phyloP scores from a whole-genome alignment of 2,113 vertebrate species.

The Onychostoma macrolepis region DNA sequence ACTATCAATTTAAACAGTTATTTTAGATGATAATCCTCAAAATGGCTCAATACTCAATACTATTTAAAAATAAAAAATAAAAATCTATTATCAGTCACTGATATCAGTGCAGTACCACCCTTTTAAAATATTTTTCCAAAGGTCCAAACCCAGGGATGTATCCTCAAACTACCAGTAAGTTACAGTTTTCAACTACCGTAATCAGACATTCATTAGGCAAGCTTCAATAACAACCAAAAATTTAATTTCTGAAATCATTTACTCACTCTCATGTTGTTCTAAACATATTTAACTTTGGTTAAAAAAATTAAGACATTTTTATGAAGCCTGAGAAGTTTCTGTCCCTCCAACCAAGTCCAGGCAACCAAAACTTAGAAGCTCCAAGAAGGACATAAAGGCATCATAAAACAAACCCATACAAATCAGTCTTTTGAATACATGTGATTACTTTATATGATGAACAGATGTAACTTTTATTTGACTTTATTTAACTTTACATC shows the following conservation, averaged over 20 bases:
- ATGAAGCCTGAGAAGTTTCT: too few relatives aligned
- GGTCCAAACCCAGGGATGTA: constrained; percentile 19
- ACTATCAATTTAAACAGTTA: not conserved
- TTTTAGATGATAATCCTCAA: not conserved
- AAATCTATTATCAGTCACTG: not conserved
- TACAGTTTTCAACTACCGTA: too few relatives aligned
- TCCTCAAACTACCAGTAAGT: constrained; percentile 8
- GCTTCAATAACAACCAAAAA: not conserved
- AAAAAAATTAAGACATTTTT: too few relatives aligned
- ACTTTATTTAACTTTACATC: too few relatives aligned
- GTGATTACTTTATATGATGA: too few relatives aligned
- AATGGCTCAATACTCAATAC: not conserved
- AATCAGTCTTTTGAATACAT: too few relatives aligned
- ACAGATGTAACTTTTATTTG: too few relatives aligned
- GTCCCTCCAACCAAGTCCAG: not conserved
- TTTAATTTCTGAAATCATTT: too few relatives aligned
- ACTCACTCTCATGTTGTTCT: too few relatives aligned
- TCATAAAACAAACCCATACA: not conserved
- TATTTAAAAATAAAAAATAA: too few relatives aligned
- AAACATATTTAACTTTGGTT: too few relatives aligned
- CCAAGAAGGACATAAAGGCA: not conserved
- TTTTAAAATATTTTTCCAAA: not conserved
- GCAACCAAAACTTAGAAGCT: not conserved
- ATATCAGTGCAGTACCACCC: not conserved
- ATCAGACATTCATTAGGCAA: not conserved